Conservation (phyloP, 2,888 invertebrate genomes). For the Mongoloraphidia duomilia region DNA sequence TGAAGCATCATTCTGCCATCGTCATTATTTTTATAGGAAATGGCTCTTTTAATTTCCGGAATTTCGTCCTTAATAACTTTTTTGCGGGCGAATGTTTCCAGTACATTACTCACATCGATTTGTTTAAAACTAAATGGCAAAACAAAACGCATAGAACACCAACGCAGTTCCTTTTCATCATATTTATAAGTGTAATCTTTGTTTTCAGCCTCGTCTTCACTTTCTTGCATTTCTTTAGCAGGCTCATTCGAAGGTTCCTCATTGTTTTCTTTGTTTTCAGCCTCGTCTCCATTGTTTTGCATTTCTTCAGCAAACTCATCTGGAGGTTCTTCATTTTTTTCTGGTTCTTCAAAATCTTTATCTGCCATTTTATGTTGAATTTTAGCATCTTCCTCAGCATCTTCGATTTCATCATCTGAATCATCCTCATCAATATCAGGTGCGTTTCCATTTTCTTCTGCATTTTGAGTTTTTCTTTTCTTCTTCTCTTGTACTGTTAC, state of each 20-base stretch:
- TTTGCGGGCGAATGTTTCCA: conserved; percentile 53
- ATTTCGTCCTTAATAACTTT: conserved; percentile 68
- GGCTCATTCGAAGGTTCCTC: conserved; percentile 34
- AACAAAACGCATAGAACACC: conserved; percentile 47
- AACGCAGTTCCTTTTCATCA: conserved; percentile 59
- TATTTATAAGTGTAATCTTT: conserved; percentile 55
- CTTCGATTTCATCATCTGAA: conserved; percentile 21
- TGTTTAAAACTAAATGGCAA: conserved; percentile 44
- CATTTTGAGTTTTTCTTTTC: conserved; percentile 22
- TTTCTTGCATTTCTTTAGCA: conserved; percentile 13
- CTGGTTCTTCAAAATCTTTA: conserved; percentile 31
- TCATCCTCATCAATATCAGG: background rate
- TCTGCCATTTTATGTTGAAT: conserved; percentile 26
- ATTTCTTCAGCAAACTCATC: conserved; percentile 32
- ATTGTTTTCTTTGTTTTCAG: conserved; percentile 27
- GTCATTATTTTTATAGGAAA: conserved; percentile 55
- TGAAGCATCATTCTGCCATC: conserved; percentile 52
- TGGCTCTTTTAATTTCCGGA: conserved; percentile 67
- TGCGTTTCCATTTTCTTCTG: conserved; percentile 28
- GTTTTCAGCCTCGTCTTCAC: conserved; percentile 27
- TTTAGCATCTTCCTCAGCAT: conserved; percentile 28
- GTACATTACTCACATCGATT: conserved; percentile 60
- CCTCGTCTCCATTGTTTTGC: conserved; percentile 19
- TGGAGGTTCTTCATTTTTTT: conserved; percentile 19
- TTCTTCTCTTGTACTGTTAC: conserved; percentile 33